Conservation (phyloP, 2,888 invertebrate species). For the Biston betularia region DNA sequence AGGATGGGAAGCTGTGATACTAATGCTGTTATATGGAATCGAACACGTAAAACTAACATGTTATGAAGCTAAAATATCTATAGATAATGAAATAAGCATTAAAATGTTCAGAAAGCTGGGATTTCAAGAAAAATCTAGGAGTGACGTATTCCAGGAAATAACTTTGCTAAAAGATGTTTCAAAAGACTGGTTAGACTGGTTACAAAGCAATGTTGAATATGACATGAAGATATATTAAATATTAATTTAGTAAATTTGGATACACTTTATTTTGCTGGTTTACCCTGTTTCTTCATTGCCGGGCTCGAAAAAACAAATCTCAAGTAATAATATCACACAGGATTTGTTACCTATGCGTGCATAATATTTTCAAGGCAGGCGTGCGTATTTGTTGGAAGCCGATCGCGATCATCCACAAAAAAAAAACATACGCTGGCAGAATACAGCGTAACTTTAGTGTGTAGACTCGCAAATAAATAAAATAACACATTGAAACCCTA, state of each 20-base stretch:
- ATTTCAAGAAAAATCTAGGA: constrained; percentile 89
- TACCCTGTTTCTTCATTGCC: too few species aligned
- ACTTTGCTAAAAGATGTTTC: constrained; percentile 89
- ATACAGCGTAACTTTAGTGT: too few species aligned
- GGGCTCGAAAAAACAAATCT: background rate
- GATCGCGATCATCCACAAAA: too few species aligned
- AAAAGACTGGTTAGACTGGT: constrained; percentile 87
- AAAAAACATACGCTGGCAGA: too few species aligned
- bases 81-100: constrained; percentile 90
- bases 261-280: background rate
- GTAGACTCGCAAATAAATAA: too few species aligned
- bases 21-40: constrained; percentile 94
- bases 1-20: constrained; percentile 93
- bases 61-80: constrained; percentile 93
- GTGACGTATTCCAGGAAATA: constrained; percentile 92
- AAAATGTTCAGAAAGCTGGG: constrained; percentile 93
- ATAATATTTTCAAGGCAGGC: too few species aligned
- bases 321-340: too few species aligned
- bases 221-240: constrained; percentile 56
- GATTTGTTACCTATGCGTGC: too few species aligned
- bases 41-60: constrained; percentile 86
- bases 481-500: too few species aligned
- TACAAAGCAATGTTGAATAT: constrained; percentile 68
- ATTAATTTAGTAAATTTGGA: background rate
- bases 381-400: too few species aligned